Conservation (phyloP, 23 tunicate species). For the Phallusia fumigata region DNA sequence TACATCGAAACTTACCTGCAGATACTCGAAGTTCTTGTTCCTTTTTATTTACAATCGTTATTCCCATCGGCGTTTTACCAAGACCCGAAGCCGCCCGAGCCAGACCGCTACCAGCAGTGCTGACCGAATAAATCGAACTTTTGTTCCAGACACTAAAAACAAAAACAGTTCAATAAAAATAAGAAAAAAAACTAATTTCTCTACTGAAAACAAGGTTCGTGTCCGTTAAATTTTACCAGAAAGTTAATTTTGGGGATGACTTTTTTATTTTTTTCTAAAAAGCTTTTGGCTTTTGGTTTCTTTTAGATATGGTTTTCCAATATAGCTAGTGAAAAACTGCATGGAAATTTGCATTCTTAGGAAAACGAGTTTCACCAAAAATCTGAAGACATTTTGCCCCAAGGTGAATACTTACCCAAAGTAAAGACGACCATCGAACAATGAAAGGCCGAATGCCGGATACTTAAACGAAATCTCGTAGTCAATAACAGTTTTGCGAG, state of each 20-base stretch:
- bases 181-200: too few species aligned
- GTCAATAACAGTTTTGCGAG: conserved; percentile 5
- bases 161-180: too few species aligned
- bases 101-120: conserved; percentile 39
- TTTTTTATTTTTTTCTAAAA: too few species aligned
- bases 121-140: conserved; percentile 56
- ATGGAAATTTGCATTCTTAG: too few species aligned
- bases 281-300: too few species aligned
- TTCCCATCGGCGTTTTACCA: conserved; percentile 52
- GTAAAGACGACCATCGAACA: conserved; percentile 63
- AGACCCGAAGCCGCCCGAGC: neutral
- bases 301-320: too few species aligned
- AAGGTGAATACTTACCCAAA: conserved; percentile 52
- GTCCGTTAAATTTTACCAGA: too few species aligned
- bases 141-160: conserved; percentile 71
- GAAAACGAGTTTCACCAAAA: too few species aligned
- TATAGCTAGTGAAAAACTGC: too few species aligned
- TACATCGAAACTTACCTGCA: neutral
- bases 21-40: conserved; percentile 20
- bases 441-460: conserved; percentile 82
- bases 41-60: conserved; percentile 51
- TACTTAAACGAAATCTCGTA: conserved; percentile 4
- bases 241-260: too few species aligned
- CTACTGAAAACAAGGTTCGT: too few species aligned
- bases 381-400: too few species aligned